Evolutionary conservation across 2,113 vertebrate genomes (phyloP), one percentile per base, ranked within the genome.

Genomic region (Cynoglossus semilaevis): DNA sequence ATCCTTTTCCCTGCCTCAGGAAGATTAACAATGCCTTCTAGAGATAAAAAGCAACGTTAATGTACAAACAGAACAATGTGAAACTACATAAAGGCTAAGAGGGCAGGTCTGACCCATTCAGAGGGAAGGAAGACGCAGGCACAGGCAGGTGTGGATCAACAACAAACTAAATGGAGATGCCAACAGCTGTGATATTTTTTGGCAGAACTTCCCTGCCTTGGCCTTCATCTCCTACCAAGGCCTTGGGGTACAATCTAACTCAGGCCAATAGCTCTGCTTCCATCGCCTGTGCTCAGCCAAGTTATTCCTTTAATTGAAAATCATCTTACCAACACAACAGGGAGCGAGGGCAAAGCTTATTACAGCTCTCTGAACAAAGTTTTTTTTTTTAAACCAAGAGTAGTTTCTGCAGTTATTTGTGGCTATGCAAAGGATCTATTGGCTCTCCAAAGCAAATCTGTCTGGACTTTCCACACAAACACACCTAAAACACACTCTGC

Each of bases 281-380:
- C 54, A 47, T 11, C 15, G 70, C 67, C 44, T 70, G 67, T 51
- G 69, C 57, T 37, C 57, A 61, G 68, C 71, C 15, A 47, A 59
- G 55, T 75, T 74, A 73, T 44, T 54, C 57, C 67, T 72, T 79
- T 85, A 82, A 86, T 82, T 86, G 82, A 85, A 80, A 79, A 81
- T 82, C 72, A 71, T 81, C 72, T 66, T 62, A 46, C 40, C 16
- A 51, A 67, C 62, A 65, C 70, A 80, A 51, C 43, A 55, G 75
- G 68, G 67, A 75, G 46, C 36, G 55, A 44, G 56, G 44, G 64
- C 49, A 56, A 47, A 62, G 75, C 72, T 85, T 66, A 69, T 82
- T 82, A 73, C 58, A 18, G 51, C 57, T 57, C 2, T 41, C 13
- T 1, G 36, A 66, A 68, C 51, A 51, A 36, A 57, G 67, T 58